Conservation (phyloP, 2,888 invertebrate species). For the Phyto melanocephala region DNA sequence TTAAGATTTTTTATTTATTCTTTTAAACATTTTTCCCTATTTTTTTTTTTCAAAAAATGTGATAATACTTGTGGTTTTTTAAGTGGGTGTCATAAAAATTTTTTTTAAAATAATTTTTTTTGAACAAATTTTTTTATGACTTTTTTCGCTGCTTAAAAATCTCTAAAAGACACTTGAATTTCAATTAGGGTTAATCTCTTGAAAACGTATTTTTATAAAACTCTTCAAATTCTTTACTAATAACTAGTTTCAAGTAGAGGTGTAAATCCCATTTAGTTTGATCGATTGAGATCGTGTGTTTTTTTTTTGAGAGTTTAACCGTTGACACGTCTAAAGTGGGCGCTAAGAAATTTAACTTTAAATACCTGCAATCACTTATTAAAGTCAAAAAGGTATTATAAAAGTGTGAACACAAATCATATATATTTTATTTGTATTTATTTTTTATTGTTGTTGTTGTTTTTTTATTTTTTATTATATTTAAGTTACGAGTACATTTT, state of each 20-base stretch:
- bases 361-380: constrained; percentile 75
- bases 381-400: constrained; percentile 76
- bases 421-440: too few relatives aligned
- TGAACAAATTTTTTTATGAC: constrained; percentile 32
- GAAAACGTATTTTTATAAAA: too few relatives aligned
- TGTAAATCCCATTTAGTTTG: constrained; percentile 33
- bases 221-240: not conserved
- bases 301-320: not conserved
- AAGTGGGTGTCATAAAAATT: constrained; percentile 51
- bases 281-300: constrained; percentile 23
- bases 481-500: constrained; percentile 30
- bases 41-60: too few relatives aligned
- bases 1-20: too few relatives aligned
- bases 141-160: not conserved
- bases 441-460: constrained; percentile 3
- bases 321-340: constrained; percentile 65
- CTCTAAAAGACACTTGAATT: constrained; percentile 41
- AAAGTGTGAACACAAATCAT: constrained; percentile 67
- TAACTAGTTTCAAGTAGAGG: constrained; percentile 10
- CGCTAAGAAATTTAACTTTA: constrained; percentile 71
- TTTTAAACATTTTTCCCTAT: too few relatives aligned
- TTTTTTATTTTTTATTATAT: constrained; percentile 4
- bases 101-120: constrained; percentile 56
- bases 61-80: not conserved
- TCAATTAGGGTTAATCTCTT: constrained; percentile 16